Percentiles rank a stretch among this genome's conserved stretches.
phyloP scores from a whole-genome alignment of 2,113 vertebrate species.

The Todiramphus saurophagus region DNA sequence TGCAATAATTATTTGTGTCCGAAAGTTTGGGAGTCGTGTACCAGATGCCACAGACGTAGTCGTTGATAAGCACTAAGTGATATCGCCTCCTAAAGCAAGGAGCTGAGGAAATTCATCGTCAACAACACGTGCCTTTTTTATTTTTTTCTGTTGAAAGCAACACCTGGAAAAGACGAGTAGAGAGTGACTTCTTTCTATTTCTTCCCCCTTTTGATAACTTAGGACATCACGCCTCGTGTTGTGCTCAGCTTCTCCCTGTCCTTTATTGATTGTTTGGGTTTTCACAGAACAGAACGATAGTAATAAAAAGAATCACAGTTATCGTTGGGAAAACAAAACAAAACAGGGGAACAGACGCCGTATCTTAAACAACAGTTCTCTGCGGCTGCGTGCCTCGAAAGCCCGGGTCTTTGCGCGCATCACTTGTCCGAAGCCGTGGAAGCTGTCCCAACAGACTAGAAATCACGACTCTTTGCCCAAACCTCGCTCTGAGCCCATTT shows the following conservation, averaged over 20 bases:
- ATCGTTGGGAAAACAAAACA: neutral
- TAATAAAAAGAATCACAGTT: neutral
- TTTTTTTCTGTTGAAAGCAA: neutral
- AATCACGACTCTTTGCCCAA: neutral
- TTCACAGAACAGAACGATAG: neutral
- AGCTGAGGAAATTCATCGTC: neutral
- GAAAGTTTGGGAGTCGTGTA: neutral
- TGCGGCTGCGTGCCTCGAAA: neutral
- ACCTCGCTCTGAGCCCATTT: neutral
- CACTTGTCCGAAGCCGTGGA: neutral
- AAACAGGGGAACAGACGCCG: neutral
- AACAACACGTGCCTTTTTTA: neutral
- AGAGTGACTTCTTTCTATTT: neutral
- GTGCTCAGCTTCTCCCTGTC: neutral
- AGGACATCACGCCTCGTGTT: neutral
- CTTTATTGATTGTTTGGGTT: constrained; percentile 46
- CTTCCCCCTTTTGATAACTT: neutral
- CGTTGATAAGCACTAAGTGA: neutral
- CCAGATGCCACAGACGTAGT: neutral
- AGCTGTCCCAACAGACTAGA: neutral
- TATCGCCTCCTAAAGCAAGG: neutral
- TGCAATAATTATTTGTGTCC: accelerated
- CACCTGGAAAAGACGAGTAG: neutral
- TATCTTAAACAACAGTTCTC: neutral
- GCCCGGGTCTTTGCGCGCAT: neutral